Base-by-base conservation (phyloP, 2,888 invertebrate species). In the Clostera curtula region DNA sequence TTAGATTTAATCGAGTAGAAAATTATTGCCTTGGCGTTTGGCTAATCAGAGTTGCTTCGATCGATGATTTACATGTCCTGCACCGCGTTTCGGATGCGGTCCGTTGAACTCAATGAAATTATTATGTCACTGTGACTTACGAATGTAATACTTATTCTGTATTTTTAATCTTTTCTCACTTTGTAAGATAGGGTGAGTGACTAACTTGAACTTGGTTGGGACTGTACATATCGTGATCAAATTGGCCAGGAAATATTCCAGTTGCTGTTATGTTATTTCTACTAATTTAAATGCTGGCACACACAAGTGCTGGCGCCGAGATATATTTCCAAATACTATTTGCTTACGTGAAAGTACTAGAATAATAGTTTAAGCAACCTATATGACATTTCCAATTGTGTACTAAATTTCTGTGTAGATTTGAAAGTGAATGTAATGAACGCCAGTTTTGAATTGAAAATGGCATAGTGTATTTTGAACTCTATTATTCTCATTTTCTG, bases 221-320 rank as follows among this genome's bases (percentile, higher is more conserved):
- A 48, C 47, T 57, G 58, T 58, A 62, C 56, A 62, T 61, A 63
- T 58, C 49, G 52, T 49, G 44, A 50, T 54, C 45, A 13, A 4
- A 12, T n/a, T 5, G 15, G 4, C 6, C 15, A 15, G 6, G 15
- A 18, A 18, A 18, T 3, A 18, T 5, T n/a, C 7, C 8, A 7
- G 7, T 18, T 4, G 18, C 4, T 7, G 6, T 18, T n/a, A n/a
- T n/a, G n/a, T n/a, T n/a, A n/a, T n/a, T n/a, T n/a, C n/a, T n/a
- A n/a, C n/a, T n/a, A n/a, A n/a, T n/a, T n/a, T n/a, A n/a, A n/a
- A n/a, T n/a, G n/a, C n/a, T n/a, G n/a, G n/a, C n/a, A n/a, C n/a
- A n/a, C n/a, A n/a, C n/a, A n/a, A n/a, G n/a, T n/a, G n/a, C n/a
- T n/a, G n/a, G n/a, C n/a, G n/a, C n/a, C n/a, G n/a, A n/a, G n/a